A percentile compares a stretch with the other conserved stretches of the same genome.
Conservation (phyloP, 2,797 vertebrate genomes). For the Hybognathus amarus region DNA sequence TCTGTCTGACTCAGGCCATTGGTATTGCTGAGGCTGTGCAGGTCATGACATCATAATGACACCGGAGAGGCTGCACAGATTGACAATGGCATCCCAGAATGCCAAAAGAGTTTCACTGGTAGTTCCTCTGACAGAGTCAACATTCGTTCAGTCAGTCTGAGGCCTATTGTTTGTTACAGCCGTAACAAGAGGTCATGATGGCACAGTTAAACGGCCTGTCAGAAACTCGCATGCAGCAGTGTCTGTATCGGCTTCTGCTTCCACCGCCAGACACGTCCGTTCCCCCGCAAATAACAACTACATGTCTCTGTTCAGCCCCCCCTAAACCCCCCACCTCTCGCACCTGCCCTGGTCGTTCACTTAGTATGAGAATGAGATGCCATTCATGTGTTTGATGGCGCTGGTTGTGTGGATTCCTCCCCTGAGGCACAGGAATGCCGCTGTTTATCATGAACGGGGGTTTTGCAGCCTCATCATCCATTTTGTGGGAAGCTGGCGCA, state of each 20-base stretch:
- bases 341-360: conserved; percentile 63
- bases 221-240: neutral
- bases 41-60: conserved; percentile 15
- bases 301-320: conserved; percentile 52
- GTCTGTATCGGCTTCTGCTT: neutral
- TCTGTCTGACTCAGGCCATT: neutral
- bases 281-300: conserved; percentile 64
- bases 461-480: conserved; percentile 58
- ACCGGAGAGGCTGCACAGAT: neutral
- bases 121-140: conserved; percentile 16
- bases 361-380: conserved; percentile 67
- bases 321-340: neutral
- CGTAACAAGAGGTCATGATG: conserved; percentile 37
- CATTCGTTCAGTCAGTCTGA: conserved; percentile 20
- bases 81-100: conserved; percentile 15
- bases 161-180: conserved; percentile 26
- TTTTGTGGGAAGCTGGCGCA: conserved; percentile 46
- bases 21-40: neutral
- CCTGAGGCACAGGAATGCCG: conserved; percentile 56
- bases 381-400: conserved; percentile 73
- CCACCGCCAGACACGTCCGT: neutral
- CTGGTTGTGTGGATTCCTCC: conserved; percentile 67
- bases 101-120: conserved; percentile 17
- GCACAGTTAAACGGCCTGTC: conserved; percentile 21
- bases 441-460: conserved; percentile 48